Conservation (phyloP, 1,140 invertebrate genomes). For the Drosophila bocki region DNA sequence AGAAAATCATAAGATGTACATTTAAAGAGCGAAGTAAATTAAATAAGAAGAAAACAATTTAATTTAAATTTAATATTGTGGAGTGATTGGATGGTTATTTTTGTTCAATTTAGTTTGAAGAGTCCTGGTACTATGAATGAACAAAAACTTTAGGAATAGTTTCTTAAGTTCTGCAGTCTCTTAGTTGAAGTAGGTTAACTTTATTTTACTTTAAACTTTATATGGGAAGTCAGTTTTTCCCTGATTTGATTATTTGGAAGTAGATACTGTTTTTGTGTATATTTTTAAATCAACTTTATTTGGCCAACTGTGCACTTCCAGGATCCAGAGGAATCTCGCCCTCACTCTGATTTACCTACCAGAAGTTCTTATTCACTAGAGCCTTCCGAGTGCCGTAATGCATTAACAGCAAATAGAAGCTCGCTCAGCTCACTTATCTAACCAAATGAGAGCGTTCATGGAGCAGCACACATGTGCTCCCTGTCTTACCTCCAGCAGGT, state of each 20-base stretch:
- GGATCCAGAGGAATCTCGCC: too few relatives aligned
- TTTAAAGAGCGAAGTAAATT: neutral
- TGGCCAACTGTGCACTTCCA: neutral
- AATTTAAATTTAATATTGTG: neutral
- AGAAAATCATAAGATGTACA: neutral
- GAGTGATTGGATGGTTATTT: fast-evolving
- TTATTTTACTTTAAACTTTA: too few relatives aligned
- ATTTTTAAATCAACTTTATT: neutral
- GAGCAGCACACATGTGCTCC: conserved; percentile 22
- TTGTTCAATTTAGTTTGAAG: too few relatives aligned
- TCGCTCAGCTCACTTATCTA: conserved; percentile 8
- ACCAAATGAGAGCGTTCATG: conserved; percentile 24
- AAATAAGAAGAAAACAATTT: neutral
- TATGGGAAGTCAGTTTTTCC: too few relatives aligned
- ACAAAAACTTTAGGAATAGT: neutral
- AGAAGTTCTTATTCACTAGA: neutral
- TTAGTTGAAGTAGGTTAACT: neutral
- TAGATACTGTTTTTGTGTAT: neutral
- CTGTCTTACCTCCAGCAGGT: conserved; percentile 1
- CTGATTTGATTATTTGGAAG: neutral
- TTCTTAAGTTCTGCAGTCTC: neutral
- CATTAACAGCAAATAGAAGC: conserved; percentile 7
- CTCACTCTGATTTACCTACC: conserved; percentile 4
- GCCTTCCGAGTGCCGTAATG: conserved; percentile 1
- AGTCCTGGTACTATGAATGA: neutral